Evolutionary conservation across 2,797 vertebrate genomes (phyloP), one percentile per base, ranked within the genome.

Genomic region (Anas flavirostris): DNA sequence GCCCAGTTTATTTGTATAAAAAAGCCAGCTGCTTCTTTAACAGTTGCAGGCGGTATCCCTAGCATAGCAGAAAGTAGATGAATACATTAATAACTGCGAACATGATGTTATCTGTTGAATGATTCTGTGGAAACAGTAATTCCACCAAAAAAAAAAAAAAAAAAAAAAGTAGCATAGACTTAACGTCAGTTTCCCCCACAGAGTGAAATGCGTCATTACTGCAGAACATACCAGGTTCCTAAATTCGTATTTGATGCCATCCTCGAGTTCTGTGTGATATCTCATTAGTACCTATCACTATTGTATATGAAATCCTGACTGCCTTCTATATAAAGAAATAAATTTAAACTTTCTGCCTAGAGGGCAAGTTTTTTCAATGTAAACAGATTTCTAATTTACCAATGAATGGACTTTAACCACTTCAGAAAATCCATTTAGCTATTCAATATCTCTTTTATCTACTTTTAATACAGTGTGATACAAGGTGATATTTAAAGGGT

Each of bases 11-110:
- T 96, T 97, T 97, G 91, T 97, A 94, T 95, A 96, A 97, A 95
- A 96, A 97, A 98, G 96, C 96, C 97, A 98, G 97, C 97, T 98
- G 98, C 95, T 97, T 97, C 96, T 97, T 96, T 97, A 95, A 80
- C 93, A 94, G 91, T 95, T 94, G 94, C 90, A 96, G 88, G 87
- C 94, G 69, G 77, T 96, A 79, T 92, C 97, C 92, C 92, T 95
- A 79, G 75, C 89, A 67, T 35, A 93, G 82, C 5, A 80, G 46
- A 94, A 94, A 96, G 84, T 79, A 90, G 75, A 88, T 75, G 89
- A 93, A 96, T 93, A 93, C 93, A 96, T 95, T 92, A 96, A 88
- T 95, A 95, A 86, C 77, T 92, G 88, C 66, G 73, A 94, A 94
- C 87, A 78, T 81, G 72, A 92, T 81, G 90, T 91, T 91, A 89